A percentile compares a stretch with the other conserved stretches of the same genome.
phyloP scores from a whole-genome alignment of 2,888 invertebrate genomes.

The Colostygia pectinataria region DNA sequence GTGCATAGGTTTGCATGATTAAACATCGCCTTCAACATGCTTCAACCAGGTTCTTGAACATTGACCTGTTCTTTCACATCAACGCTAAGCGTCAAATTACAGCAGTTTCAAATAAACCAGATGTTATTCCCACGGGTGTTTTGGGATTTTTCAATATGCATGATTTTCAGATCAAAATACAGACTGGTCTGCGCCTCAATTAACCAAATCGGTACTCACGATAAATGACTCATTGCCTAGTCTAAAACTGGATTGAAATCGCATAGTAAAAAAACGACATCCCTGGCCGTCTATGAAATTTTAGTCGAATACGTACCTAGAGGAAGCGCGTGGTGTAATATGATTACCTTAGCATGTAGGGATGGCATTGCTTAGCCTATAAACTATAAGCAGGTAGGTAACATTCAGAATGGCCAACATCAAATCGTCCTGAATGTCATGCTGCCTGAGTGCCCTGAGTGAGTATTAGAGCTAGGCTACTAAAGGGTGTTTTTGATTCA shows the following conservation, averaged over 20 bases:
- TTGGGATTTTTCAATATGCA: constrained; percentile 6
- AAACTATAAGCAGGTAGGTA: no score
- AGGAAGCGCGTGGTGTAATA: no score
- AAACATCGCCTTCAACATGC: no score
- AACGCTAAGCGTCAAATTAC: not conserved
- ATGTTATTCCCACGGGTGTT: constrained; percentile 8
- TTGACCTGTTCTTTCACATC: not conserved
- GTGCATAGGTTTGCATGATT: no score
- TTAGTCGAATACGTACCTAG: no score
- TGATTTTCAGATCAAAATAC: constrained; percentile 4
- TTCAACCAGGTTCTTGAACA: not conserved
- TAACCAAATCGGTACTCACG: constrained; percentile 6
- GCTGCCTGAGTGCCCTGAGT: no score
- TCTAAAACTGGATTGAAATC: constrained; percentile 6
- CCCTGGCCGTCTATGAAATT: not conserved
- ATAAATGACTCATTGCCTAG: constrained; percentile 8
- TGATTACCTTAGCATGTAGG: no score
- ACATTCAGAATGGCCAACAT: no score
- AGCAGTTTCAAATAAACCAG: not conserved
- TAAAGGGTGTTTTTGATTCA: no score
- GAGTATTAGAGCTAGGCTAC: no score
- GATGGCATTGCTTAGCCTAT: no score
- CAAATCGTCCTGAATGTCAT: no score
- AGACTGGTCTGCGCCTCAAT: constrained; percentile 4
- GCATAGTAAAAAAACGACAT: constrained; percentile 5